A percentile compares a stretch with the other conserved stretches of the same genome.
Evolutionary conservation across 1,140 invertebrate genomes (phyloP).

Genomic region (Anagrus nilaparvatae): DNA sequence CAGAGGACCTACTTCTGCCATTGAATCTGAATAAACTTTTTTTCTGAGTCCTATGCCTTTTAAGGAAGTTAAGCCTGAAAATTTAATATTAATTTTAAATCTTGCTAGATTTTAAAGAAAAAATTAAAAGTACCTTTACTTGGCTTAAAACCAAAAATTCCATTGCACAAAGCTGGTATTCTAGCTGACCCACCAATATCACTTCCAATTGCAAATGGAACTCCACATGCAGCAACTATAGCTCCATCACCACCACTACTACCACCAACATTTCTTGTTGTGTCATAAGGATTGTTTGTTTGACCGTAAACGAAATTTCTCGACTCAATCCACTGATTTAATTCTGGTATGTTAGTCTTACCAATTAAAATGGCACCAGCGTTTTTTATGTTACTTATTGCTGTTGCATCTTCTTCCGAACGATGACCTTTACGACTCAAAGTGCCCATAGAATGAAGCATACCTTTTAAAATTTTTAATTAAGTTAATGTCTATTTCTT

Average conservation of each 20-base stretch:
- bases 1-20: constrained; percentile 69
- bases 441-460: constrained; percentile 59
- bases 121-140: constrained; percentile 47
- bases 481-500: constrained; percentile 4
- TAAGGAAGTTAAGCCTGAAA: constrained; percentile 35
- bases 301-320: constrained; percentile 85
- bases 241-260: constrained; percentile 75
- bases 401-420: constrained; percentile 64
- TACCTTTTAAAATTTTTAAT: constrained; percentile 36
- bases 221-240: constrained; percentile 62
- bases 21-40: constrained; percentile 46
- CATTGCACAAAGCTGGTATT: constrained; percentile 91
- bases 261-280: constrained; percentile 69
- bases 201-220: constrained; percentile 73
- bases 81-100: constrained; percentile 9
- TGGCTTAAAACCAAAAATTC: constrained; percentile 87
- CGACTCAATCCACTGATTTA: constrained; percentile 78
- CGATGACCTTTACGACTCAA: constrained; percentile 42
- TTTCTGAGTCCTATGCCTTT: constrained; percentile 51
- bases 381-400: constrained; percentile 58
- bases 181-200: constrained; percentile 94
- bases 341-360: constrained; percentile 89
- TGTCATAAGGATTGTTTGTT: constrained; percentile 88
- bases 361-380: constrained; percentile 82
- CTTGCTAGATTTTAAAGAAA: neutral